These are phyloP conservation scores for Sepiola atlantica DNA, from an alignment of 2,888 invertebrate genomes.

Conservation along the genomic window DNA sequence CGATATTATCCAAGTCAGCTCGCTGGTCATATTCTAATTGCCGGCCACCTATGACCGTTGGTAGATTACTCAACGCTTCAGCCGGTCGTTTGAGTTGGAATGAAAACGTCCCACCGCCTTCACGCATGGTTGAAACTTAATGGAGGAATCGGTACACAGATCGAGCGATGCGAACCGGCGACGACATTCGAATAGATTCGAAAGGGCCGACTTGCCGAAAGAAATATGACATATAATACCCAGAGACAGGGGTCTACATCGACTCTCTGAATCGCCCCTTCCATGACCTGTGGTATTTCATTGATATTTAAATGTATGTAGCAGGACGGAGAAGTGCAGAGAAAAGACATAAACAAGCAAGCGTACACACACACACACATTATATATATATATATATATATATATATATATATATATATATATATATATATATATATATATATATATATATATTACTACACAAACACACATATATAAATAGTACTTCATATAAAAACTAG, in stretches of 20 bases:
- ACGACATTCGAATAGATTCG: neutral
- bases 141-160: neutral
- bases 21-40: slow-evolving; percentile 32
- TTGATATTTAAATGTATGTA: neutral
- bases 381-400: no score
- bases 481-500: no score
- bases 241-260: slow-evolving; percentile 11
- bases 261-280: neutral
- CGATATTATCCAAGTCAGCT: neutral
- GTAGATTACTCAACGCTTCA: neutral
- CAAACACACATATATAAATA: no score
- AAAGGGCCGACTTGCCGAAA: slow-evolving; percentile 8
- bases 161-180: neutral
- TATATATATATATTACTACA: no score
- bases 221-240: slow-evolving; percentile 32
- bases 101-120: neutral
- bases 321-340: neutral
- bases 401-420: no score
- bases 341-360: neutral
- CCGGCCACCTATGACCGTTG: neutral
- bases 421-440: no score
- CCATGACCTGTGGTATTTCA: neutral
- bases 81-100: neutral
- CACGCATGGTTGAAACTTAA: neutral
- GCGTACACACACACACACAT: neutral